These are phyloP conservation scores for Stegodyphus dumicola DNA, from an alignment of 1,140 invertebrate species.

Conservation along the genomic window DNA sequence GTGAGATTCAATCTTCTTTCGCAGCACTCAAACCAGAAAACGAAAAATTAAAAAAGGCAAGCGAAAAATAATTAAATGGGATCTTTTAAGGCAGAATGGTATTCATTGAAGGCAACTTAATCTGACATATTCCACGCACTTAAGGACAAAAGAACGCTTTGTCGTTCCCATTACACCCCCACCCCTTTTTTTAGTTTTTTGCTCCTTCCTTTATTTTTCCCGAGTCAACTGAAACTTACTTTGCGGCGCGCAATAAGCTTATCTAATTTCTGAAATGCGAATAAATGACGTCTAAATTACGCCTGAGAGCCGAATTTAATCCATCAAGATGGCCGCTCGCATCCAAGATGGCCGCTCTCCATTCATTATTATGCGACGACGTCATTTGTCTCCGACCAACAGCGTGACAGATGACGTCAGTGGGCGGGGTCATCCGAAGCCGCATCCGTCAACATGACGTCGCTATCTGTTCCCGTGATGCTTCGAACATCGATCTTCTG, in stretches of 20 bases:
- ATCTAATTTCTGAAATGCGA: constrained; percentile 55
- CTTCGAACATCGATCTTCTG: constrained; percentile 51
- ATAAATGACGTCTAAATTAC: constrained; percentile 60
- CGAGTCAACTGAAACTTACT: background rate
- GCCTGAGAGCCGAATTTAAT: constrained; percentile 38
- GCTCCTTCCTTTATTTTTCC: background rate
- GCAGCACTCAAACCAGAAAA: background rate
- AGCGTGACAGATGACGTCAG: constrained; percentile 59
- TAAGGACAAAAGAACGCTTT: constrained; percentile 34
- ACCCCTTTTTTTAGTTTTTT: constrained; percentile 3
- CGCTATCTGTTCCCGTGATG: constrained; percentile 46
- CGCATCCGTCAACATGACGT: constrained; percentile 55
- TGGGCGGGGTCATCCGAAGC: constrained; percentile 35
- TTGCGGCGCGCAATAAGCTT: constrained; percentile 53
- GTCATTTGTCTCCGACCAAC: constrained; percentile 61
- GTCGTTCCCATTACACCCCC: constrained; percentile 17
- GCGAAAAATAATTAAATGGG: constrained; percentile 4
- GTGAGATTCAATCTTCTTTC: no score
- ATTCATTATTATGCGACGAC: constrained; percentile 51
- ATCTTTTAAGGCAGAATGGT: constrained; percentile 16
- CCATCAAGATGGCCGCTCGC: constrained; percentile 39
- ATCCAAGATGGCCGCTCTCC: constrained; percentile 19
- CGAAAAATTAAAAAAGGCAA: background rate
- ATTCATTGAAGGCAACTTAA: background rate
- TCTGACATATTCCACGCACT: constrained; percentile 15